Percentiles rank a stretch among this genome's conserved stretches.
phyloP scores from a whole-genome alignment of 2,888 invertebrate genomes.

The Ceraclea dissimilis region DNA sequence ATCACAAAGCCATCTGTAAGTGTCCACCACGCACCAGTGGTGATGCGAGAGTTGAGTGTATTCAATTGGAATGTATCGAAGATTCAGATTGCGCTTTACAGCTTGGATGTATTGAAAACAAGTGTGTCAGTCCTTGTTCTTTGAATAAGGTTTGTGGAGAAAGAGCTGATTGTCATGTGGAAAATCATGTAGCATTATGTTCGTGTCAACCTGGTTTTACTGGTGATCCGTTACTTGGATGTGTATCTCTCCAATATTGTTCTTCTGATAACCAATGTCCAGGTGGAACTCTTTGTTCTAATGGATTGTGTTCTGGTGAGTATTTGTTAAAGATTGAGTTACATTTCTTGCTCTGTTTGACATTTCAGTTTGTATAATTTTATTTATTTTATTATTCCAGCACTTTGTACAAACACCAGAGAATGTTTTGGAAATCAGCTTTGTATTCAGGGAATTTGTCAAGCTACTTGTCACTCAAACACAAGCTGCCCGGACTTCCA shows the following conservation, averaged over 20 bases:
- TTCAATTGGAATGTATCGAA: constrained; percentile 67
- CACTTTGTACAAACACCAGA: constrained; percentile 69
- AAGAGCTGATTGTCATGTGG: constrained; percentile 66
- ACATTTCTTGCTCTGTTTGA: neutral
- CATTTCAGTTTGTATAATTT: neutral
- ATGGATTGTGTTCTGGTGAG: constrained; percentile 71
- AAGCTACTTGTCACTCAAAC: constrained; percentile 74
- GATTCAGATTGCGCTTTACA: constrained; percentile 66
- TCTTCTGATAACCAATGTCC: constrained; percentile 74
- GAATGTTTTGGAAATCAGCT: constrained; percentile 82
- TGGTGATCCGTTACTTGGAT: constrained; percentile 80
- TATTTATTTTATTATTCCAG: constrained; percentile 37
- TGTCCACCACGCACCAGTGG: constrained; percentile 71
- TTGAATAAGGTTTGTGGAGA: constrained; percentile 76
- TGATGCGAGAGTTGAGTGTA: constrained; percentile 66
- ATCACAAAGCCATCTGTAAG: constrained; percentile 64
- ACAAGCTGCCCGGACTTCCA: constrained; percentile 78
- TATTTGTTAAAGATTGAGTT: constrained; percentile 25
- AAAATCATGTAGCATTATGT: constrained; percentile 75
- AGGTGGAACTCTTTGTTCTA: constrained; percentile 74
- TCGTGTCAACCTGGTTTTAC: constrained; percentile 78
- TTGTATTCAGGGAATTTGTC: constrained; percentile 79
- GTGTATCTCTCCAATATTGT: constrained; percentile 77
- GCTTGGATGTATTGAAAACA: constrained; percentile 69
- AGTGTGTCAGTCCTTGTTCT: constrained; percentile 75